Conservation (phyloP, 2,888 invertebrate species). For the Hyposoter dolosus region DNA sequence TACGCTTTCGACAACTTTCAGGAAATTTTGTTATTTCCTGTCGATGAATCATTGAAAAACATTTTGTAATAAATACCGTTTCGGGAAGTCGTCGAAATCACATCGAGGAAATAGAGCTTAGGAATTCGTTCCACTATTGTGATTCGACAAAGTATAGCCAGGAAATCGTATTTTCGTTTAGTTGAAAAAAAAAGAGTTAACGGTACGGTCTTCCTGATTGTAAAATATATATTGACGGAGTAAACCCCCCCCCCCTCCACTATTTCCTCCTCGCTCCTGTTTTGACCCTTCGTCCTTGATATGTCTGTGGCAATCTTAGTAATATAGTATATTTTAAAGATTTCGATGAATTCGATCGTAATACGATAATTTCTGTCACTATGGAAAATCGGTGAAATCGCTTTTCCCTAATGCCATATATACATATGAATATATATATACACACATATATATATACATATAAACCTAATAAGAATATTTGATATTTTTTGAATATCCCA, state of each 20-base stretch:
- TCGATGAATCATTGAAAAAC: background rate
- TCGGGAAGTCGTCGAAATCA: background rate
- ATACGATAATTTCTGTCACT: slow-evolving; percentile 57
- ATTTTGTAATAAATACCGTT: background rate
- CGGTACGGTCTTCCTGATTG: slow-evolving; percentile 67
- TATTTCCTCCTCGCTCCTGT: background rate
- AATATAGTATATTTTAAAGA: slow-evolving; percentile 60
- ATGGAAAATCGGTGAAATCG: slow-evolving; percentile 44
- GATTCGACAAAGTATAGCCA: slow-evolving; percentile 53
- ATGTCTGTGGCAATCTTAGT: slow-evolving; percentile 68
- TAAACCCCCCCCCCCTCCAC: background rate
- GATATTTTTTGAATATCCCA: slow-evolving; percentile 62
- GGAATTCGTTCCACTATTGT: slow-evolving; percentile 28
- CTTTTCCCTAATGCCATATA: slow-evolving; percentile 63
- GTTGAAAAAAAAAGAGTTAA: slow-evolving; percentile 40
- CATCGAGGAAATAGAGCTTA: background rate
- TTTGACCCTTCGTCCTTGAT: slow-evolving; percentile 27
- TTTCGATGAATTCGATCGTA: slow-evolving; percentile 57
- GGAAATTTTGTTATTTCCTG: background rate
- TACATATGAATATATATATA: slow-evolving; percentile 51
- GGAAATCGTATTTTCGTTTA: slow-evolving; percentile 21
- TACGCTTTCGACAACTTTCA: background rate
- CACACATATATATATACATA: slow-evolving; percentile 25
- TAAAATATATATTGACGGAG: slow-evolving; percentile 61
- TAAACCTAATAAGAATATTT: slow-evolving; percentile 54